A percentile compares a stretch with the other conserved stretches of the same genome.
phyloP scores from a whole-genome alignment of 2,797 vertebrate species.

The Peromyscus melanophrys region DNA sequence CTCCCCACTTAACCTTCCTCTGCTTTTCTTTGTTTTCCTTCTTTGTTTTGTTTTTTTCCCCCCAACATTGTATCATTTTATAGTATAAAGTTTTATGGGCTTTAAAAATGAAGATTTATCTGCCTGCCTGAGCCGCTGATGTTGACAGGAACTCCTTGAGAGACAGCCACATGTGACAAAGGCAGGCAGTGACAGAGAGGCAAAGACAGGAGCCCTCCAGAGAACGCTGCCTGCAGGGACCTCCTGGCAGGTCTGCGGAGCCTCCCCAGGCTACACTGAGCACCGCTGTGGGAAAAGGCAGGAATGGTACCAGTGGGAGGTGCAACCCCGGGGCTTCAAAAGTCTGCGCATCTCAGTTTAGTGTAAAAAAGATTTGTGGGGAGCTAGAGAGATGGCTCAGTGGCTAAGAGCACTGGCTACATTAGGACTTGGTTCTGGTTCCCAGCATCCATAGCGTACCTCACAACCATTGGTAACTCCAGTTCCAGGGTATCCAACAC shows the following conservation, averaged over 20 bases:
- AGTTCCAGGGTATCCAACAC: no score
- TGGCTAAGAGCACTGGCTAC: background rate
- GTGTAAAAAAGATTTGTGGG: no score
- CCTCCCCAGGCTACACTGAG: background rate
- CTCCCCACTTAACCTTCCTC: background rate
- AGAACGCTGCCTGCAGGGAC: background rate
- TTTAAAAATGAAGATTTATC: background rate
- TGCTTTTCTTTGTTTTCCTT: no score
- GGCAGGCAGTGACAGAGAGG: background rate
- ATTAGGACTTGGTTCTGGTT: background rate
- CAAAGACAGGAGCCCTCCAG: no score
- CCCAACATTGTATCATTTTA: background rate
- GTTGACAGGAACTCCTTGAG: background rate
- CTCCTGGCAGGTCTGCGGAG: background rate
- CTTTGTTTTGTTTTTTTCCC: background rate
- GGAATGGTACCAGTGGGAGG: no score
- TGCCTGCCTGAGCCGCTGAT: background rate
- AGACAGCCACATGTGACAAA: background rate
- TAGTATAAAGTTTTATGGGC: background rate
- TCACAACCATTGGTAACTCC: background rate
- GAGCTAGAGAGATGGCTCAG: background rate
- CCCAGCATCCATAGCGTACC: background rate
- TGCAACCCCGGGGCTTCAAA: background rate
- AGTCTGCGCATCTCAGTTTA: background rate
- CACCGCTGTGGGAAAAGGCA: fast-evolving